Base-by-base conservation (phyloP, 2,113 vertebrate genomes). In the Nerophis ophidion region DNA sequence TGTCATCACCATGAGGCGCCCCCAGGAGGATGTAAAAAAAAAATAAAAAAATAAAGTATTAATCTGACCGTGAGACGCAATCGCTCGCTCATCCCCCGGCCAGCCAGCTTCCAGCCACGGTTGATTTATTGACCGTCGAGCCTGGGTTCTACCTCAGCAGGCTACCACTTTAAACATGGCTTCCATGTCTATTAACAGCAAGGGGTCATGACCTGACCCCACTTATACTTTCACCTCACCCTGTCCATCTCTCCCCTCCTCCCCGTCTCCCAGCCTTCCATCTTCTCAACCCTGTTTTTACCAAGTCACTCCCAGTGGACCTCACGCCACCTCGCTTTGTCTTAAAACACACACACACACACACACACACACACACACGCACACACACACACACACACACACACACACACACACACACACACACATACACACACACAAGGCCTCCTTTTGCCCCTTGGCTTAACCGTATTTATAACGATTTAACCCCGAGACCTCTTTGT, bases 391-490 rank as follows among this genome's bases (percentile, higher is more conserved):
- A 58, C 33, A 57, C 63, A 16, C 17, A 52, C 51, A 61, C 51
- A 40, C 60, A 63, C 33, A 47, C 47, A 47, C 60, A 57, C 26
- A 57, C 38, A 61, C 17, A 53, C 44, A 40, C 57, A 76, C 65
- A 71, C 61, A 71, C 17, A 63, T 15, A 19, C 15, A 55, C 40
- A 44, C 3, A 9, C 51, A 61, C 3, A 16, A 49, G 50, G 65
- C 58, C 75, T 83, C 61, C 63, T 72, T 53, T 49, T 70, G 70
- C 62, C 65, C 71, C 76, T 79, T n/a, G 5, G 60, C 79, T 81
- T 82, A 88, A 86, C 72, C 5, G 74, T 55, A 75, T 86, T 88
- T 86, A 74, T 82, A 88, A 83, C 54, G 81, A 88, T 85, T 72
- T 85, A 84, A 88, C 86, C 84, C 79, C 60, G 52, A 9, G 82